These are phyloP conservation scores for Siniperca knerii DNA, from an alignment of 2,113 vertebrate genomes.

Conservation along the genomic window DNA sequence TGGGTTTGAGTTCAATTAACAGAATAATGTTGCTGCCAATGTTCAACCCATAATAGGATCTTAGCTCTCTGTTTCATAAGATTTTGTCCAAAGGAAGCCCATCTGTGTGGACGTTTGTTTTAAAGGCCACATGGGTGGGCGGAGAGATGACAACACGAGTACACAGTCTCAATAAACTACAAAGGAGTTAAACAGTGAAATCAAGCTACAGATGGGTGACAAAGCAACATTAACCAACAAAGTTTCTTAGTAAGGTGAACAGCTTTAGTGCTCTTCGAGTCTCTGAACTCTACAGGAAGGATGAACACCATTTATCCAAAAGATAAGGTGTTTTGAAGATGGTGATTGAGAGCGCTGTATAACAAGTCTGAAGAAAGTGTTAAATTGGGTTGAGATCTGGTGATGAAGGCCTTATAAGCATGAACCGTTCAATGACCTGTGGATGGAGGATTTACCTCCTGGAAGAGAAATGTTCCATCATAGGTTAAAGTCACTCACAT, in stretches of 20 bases:
- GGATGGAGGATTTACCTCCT: no score
- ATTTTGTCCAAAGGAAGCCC: slow-evolving; percentile 26
- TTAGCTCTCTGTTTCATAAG: slow-evolving; percentile 5
- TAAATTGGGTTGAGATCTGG: background rate
- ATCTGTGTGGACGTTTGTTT: slow-evolving; percentile 59
- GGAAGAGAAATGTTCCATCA: background rate
- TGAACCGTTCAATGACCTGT: background rate
- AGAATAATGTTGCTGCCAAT: background rate
- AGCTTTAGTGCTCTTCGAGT: background rate
- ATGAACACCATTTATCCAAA: background rate
- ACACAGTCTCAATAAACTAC: slow-evolving; percentile 38
- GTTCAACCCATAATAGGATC: background rate
- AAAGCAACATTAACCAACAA: background rate
- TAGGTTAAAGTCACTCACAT: background rate
- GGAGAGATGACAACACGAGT: slow-evolving; percentile 47
- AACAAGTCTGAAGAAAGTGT: background rate
- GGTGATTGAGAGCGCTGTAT: background rate
- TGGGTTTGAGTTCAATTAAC: background rate
- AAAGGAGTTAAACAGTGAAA: slow-evolving; percentile 6
- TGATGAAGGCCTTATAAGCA: background rate
- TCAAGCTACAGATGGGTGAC: slow-evolving; percentile 19
- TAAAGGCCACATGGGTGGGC: slow-evolving; percentile 45
- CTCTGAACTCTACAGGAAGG: no score
- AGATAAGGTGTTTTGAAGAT: background rate
- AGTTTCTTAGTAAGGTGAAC: background rate